Conservation (phyloP, 2,797 vertebrate genomes). For the Thunnus albacares region DNA sequence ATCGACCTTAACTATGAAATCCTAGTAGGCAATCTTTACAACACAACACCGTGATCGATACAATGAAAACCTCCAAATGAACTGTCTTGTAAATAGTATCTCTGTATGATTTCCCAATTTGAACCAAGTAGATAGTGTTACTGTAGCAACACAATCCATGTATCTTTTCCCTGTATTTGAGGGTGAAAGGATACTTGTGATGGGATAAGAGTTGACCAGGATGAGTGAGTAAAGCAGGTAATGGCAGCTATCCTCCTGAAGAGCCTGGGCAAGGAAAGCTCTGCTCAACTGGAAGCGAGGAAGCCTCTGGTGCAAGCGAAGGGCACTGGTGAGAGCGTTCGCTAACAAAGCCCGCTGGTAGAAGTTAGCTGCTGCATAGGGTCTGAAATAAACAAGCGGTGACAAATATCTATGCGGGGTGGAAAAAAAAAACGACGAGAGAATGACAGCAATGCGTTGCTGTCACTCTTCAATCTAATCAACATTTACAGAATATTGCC, state of each 20-base stretch:
- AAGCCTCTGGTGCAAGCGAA: slow-evolving; percentile 95
- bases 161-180: background rate
- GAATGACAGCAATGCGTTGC: background rate
- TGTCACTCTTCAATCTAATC: background rate
- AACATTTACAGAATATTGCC: background rate
- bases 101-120: background rate
- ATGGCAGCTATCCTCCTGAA: slow-evolving; percentile 98
- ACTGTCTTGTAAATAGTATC: background rate
- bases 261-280: slow-evolving; percentile 94
- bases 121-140: background rate
- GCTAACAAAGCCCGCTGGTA: slow-evolving; percentile 98
- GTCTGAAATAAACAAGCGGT: slow-evolving; percentile 80
- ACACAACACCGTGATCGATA: background rate
- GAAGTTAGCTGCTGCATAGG: slow-evolving; percentile 96
- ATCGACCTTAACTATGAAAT: background rate
- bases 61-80: too few relatives aligned
- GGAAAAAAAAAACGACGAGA: background rate
- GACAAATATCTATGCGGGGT: slow-evolving; percentile 2
- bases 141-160: background rate
- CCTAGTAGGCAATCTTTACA: background rate
- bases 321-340: slow-evolving; percentile 97
- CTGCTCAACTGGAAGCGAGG: slow-evolving; percentile 97
- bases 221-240: slow-evolving; percentile 98
- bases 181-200: slow-evolving; percentile 96
- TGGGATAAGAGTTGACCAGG: slow-evolving; percentile 98